These are phyloP conservation scores for Podarcis muralis DNA, from an alignment of 2,113 vertebrate species.

Conservation along the genomic window DNA sequence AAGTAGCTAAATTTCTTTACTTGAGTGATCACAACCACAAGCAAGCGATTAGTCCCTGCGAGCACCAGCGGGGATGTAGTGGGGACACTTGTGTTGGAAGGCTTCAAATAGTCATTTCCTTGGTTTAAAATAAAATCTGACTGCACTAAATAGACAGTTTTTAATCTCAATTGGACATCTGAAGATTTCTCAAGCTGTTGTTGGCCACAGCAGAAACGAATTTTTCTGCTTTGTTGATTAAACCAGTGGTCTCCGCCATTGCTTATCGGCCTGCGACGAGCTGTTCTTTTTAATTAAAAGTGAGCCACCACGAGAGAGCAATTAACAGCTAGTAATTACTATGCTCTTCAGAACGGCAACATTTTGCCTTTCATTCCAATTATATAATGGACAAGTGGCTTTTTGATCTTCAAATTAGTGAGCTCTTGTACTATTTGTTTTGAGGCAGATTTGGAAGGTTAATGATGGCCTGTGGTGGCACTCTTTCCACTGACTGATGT, in stretches of 20 bases:
- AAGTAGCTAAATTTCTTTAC: conserved; percentile 96
- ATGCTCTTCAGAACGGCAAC: conserved; percentile 95
- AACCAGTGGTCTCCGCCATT: conserved; percentile 88
- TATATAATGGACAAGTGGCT: conserved; percentile 99
- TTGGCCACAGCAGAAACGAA: conserved; percentile 93
- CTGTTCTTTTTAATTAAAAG: conserved; percentile 99
- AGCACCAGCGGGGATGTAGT: conserved; percentile 86
- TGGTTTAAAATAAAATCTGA: conserved; percentile 97
- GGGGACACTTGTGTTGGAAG: conserved; percentile 86
- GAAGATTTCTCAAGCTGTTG: conserved; percentile 96
- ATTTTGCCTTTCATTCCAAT: conserved; percentile 98
- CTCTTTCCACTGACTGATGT: conserved; percentile 90
- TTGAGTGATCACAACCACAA: conserved; percentile 93
- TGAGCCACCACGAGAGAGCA: conserved; percentile 99
- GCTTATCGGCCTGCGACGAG: conserved; percentile 98
- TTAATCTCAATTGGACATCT: conserved; percentile 99
- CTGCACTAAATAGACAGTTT: conserved; percentile 96
- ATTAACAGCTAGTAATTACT: conserved; percentile 99
- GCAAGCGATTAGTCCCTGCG: conserved; percentile 89
- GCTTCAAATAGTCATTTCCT: conserved; percentile 96
- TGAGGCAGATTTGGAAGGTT: conserved; percentile 96
- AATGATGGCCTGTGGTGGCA: conserved; percentile 94
- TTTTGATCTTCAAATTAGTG: conserved; percentile 99
- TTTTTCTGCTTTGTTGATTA: conserved; percentile 99
- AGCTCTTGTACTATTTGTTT: conserved; percentile 99